These are phyloP conservation scores for Megalonaias nervosa DNA, from an alignment of 1,140 invertebrate genomes.

Conservation along the genomic window DNA sequence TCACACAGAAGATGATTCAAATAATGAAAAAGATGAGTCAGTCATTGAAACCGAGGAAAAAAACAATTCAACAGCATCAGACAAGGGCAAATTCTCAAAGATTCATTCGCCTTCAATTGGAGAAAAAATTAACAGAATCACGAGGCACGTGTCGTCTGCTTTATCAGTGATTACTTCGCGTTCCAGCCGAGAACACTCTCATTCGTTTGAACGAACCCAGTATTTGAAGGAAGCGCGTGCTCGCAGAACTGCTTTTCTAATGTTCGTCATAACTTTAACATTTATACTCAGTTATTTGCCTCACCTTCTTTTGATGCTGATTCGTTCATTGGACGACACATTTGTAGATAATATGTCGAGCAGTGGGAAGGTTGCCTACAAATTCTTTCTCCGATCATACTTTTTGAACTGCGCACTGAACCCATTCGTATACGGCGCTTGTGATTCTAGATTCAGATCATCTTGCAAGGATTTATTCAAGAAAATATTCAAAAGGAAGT, in stretches of 20 bases:
- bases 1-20: too few species aligned
- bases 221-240: constrained; percentile 12
- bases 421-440: constrained; percentile 31
- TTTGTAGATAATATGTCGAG: constrained; percentile 12
- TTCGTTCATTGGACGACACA: constrained; percentile 3
- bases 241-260: constrained; percentile 20
- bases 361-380: constrained; percentile 14
- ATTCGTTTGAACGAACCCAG: background rate
- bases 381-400: constrained; percentile 31
- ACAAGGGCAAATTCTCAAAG: too few species aligned
- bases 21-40: too few species aligned
- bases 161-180: too few species aligned
- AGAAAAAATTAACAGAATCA: too few species aligned
- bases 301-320: constrained; percentile 18
- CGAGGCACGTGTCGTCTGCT: too few species aligned
- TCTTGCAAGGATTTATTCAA: constrained; percentile 28
- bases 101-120: too few species aligned
- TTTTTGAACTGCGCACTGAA: constrained; percentile 33
- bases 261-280: constrained; percentile 17
- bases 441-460: constrained; percentile 36
- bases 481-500: background rate
- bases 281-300: constrained; percentile 34
- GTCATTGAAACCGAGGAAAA: too few species aligned
- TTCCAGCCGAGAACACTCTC: too few species aligned
- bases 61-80: too few species aligned